These are phyloP conservation scores for Anabacerthia variegaticeps DNA, from an alignment of 2,797 vertebrate genomes.

Conservation along the genomic window DNA sequence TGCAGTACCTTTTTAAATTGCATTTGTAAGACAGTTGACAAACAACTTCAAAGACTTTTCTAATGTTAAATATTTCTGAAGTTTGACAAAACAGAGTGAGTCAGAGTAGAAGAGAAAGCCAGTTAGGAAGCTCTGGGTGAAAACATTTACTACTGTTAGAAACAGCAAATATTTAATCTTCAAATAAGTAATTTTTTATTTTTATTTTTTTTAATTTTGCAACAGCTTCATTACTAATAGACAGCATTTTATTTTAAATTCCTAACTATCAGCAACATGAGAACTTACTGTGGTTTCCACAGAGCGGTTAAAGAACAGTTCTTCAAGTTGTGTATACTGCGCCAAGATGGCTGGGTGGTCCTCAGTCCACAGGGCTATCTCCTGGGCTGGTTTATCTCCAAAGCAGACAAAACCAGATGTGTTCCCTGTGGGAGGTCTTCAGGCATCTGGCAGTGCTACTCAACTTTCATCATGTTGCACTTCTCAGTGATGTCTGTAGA, in stretches of 20 bases:
- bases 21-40: neutral
- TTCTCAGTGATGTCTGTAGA: neutral
- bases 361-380: neutral
- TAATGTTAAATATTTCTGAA: neutral
- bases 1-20: neutral
- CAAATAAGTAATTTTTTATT: neutral
- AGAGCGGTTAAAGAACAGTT: neutral
- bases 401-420: neutral
- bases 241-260: neutral
- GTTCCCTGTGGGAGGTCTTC: neutral
- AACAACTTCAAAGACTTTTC: conserved; percentile 14
- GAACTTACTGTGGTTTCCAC: neutral
- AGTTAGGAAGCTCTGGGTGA: neutral
- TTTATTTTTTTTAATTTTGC: neutral
- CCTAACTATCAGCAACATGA: neutral
- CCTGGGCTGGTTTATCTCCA: neutral
- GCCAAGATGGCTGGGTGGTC: neutral
- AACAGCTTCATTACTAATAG: neutral
- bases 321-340: neutral
- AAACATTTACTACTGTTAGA: conserved; percentile 8
- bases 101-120: neutral
- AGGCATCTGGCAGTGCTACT: neutral
- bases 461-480: neutral
- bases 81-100: conserved; percentile 22
- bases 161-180: neutral